These are phyloP conservation scores for Tenualosa thibaudeaui DNA, from an alignment of 2,797 vertebrate species.

Conservation along the genomic window DNA sequence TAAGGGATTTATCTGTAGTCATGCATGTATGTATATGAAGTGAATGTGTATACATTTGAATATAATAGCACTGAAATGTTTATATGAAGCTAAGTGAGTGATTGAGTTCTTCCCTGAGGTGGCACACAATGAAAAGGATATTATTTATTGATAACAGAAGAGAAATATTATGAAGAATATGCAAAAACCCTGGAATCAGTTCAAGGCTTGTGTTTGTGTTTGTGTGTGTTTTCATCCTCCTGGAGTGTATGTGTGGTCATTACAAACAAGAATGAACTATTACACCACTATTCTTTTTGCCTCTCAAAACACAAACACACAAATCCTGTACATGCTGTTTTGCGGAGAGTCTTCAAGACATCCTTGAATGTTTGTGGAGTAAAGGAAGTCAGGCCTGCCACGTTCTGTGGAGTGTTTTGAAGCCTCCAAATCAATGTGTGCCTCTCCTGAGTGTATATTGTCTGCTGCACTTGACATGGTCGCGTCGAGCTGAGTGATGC, in stretches of 20 bases:
- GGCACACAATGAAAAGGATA: neutral
- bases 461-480: conserved; percentile 74
- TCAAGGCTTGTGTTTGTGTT: neutral
- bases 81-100: neutral
- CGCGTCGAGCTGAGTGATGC: conserved; percentile 62
- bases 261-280: neutral
- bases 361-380: conserved; percentile 60
- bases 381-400: conserved; percentile 64
- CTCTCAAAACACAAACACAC: neutral
- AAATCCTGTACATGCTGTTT: conserved; percentile 14
- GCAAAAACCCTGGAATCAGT: neutral
- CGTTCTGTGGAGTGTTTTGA: conserved; percentile 59
- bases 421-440: conserved; percentile 63
- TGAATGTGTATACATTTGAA: neutral
- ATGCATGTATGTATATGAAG: neutral
- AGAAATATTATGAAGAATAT: neutral
- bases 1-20: neutral
- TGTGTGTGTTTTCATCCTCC: neutral
- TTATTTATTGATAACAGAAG: neutral
- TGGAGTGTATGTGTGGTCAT: neutral
- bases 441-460: conserved; percentile 74
- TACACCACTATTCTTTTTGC: neutral
- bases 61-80: neutral
- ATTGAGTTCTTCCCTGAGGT: neutral
- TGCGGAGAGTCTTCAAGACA: conserved; percentile 15